Conservation (phyloP, 2,113 vertebrate species). For the pig (Sus scrofa) region DNA sequence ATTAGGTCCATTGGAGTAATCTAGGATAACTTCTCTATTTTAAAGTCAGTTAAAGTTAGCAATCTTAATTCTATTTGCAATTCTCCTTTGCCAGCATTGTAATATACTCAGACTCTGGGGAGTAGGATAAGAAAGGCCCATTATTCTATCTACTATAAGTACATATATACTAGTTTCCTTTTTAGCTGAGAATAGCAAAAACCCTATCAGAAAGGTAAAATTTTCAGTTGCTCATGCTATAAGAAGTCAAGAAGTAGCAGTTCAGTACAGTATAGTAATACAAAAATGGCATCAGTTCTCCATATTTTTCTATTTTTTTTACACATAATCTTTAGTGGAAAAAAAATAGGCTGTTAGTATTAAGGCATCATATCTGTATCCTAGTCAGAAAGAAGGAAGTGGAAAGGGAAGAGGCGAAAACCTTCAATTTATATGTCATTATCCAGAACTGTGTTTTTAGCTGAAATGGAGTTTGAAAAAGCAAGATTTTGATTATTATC, state of each 20-base stretch:
- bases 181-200: slow-evolving; percentile 26
- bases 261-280: neutral
- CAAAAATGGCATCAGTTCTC: neutral
- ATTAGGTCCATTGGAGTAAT: neutral
- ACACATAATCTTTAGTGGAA: neutral
- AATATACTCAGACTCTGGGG: neutral
- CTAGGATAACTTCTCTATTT: neutral
- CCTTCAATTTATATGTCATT: neutral
- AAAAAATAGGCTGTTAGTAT: neutral
- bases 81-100: neutral
- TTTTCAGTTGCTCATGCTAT: neutral
- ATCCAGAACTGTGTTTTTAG: neutral
- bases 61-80: neutral
- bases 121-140: neutral
- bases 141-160: neutral
- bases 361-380: neutral
- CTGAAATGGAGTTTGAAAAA: neutral
- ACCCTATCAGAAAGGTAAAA: neutral
- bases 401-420: neutral
- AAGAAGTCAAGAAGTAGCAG: neutral
- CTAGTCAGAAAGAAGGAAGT: neutral
- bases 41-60: neutral
- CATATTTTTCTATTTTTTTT: neutral
- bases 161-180: neutral
- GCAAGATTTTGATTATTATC: neutral